Conservation (phyloP, 2,113 vertebrate genomes). For the Macquaria ambigua region DNA sequence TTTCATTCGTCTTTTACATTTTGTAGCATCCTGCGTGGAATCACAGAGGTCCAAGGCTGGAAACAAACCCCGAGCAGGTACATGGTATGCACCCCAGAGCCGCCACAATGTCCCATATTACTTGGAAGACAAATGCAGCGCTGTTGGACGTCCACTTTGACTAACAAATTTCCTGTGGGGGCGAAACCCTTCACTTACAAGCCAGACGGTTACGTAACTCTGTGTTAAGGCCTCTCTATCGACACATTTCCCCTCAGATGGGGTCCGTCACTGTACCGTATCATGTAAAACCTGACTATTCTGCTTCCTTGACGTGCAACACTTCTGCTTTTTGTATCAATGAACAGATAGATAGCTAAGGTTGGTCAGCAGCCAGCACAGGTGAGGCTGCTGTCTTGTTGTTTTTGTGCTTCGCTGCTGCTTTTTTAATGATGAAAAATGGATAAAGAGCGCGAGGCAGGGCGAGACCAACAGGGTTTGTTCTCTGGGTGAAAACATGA, state of each 20-base stretch:
- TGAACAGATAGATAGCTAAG: neutral
- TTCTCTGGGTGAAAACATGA: neutral
- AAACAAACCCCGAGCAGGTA: neutral
- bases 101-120: neutral
- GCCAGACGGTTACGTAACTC: neutral
- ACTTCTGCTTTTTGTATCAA: neutral
- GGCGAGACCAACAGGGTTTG: neutral
- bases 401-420: neutral
- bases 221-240: neutral
- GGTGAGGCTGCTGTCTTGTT: neutral
- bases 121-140: neutral
- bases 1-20: neutral
- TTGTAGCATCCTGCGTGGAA: neutral
- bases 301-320: neutral
- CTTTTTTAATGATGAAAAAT: neutral
- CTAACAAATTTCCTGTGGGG: conserved; percentile 20
- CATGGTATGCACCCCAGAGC: neutral
- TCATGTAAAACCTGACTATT: neutral
- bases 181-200: neutral
- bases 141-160: conserved; percentile 13
- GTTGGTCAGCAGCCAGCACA: neutral
- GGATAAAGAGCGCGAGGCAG: neutral
- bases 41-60: neutral
- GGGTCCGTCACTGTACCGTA: neutral
- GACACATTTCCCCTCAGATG: neutral